Percentiles rank a stretch among this genome's conserved stretches.
Evolutionary conservation across 2,888 invertebrate species (phyloP).

Genomic region (Laothoe populi): DNA sequence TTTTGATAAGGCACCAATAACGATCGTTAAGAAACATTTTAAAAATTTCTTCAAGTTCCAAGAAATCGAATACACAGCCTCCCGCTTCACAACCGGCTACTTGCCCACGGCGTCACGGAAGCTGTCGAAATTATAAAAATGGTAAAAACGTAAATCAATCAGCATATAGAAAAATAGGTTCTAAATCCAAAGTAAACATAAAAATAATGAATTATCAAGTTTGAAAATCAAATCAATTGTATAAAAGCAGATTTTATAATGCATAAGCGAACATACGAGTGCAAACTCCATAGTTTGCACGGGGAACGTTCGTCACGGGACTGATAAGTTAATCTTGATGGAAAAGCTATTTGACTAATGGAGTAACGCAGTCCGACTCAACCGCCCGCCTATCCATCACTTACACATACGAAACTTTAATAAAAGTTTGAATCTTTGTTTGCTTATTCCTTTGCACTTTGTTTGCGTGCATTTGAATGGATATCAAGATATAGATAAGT

Average conservation of each 20-base stretch:
- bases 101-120: too few species aligned
- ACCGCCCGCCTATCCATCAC: constrained; percentile 34
- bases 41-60: too few species aligned
- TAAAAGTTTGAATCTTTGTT: background rate
- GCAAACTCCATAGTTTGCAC: constrained; percentile 28
- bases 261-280: background rate
- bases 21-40: too few species aligned
- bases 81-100: too few species aligned
- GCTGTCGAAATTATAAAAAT: too few species aligned
- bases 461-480: background rate
- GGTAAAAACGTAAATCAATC: too few species aligned
- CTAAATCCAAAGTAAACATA: too few species aligned
- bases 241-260: background rate
- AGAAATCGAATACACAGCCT: too few species aligned
- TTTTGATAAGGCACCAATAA: too few species aligned
- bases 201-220: background rate
- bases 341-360: constrained; percentile 72
- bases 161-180: background rate
- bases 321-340: constrained; percentile 70
- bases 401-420: background rate
- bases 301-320: constrained; percentile 48
- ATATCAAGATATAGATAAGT: background rate
- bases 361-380: constrained; percentile 46
- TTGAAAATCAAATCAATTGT: background rate
- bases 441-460: background rate